phyloP scores from a whole-genome alignment of 2,888 invertebrate species.

The Physocephala rufipes region DNA sequence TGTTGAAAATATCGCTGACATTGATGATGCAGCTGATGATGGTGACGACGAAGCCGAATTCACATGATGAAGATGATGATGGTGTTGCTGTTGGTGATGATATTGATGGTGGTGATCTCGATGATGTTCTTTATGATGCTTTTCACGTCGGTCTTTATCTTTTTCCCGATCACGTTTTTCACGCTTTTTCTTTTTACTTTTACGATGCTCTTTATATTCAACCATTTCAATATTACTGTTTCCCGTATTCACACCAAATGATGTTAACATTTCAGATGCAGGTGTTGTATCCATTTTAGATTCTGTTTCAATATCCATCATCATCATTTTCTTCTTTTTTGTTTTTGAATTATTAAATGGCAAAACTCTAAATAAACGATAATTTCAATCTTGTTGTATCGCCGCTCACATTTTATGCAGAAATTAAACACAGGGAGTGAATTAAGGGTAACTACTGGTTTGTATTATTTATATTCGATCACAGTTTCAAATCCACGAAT shows the following conservation, averaged over 20 bases:
- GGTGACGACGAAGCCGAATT: constrained; percentile 56
- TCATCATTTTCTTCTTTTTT: constrained; percentile 54
- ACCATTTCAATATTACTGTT: constrained; percentile 63
- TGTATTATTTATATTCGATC: constrained; percentile 20
- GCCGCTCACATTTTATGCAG: background rate
- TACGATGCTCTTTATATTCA: constrained; percentile 61
- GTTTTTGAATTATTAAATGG: constrained; percentile 8
- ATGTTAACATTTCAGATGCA: constrained; percentile 39
- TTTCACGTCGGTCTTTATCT: constrained; percentile 55
- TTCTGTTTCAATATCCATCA: constrained; percentile 59
- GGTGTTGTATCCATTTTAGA: constrained; percentile 48
- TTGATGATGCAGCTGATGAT: constrained; percentile 49
- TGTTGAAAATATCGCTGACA: constrained; percentile 52
- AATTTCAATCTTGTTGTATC: background rate
- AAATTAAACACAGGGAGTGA: background rate
- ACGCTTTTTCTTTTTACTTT: constrained; percentile 65
- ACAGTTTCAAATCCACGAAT: constrained; percentile 13
- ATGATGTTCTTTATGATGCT: constrained; percentile 36
- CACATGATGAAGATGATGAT: constrained; percentile 52
- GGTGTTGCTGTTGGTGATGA: constrained; percentile 54
- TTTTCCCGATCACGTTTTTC: constrained; percentile 60
- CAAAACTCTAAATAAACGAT: constrained; percentile 2
- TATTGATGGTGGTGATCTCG: constrained; percentile 56
- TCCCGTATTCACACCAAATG: constrained; percentile 52
- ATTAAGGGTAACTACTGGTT: background rate